Conservation (phyloP, 2,888 invertebrate species). For the Troides aeacus region DNA sequence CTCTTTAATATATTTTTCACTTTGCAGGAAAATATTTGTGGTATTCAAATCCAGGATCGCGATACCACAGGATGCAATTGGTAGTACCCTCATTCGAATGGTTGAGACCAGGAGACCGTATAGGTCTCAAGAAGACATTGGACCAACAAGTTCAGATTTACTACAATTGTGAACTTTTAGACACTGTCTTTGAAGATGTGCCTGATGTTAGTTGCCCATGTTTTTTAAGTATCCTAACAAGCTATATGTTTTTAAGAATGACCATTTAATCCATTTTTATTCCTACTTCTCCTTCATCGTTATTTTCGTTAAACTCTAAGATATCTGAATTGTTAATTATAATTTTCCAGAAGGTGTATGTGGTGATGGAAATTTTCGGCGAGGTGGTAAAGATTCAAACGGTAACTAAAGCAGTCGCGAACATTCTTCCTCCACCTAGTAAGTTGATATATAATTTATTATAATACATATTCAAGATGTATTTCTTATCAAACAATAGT, state of each 20-base stretch:
- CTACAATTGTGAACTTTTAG: constrained; percentile 90
- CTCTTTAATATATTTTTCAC: background rate
- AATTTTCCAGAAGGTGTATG: constrained; percentile 85
- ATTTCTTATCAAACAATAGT: background rate
- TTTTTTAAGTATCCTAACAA: too few relatives aligned
- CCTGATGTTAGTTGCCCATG: constrained; percentile 82
- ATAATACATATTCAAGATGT: background rate
- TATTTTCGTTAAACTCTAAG: too few relatives aligned
- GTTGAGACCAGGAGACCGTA: constrained; percentile 88
- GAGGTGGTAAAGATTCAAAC: constrained; percentile 88
- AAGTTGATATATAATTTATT: constrained; percentile 27
- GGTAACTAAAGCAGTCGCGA: constrained; percentile 69
- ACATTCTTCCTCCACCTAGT: constrained; percentile 46
- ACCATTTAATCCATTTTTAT: background rate
- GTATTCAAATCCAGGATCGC: constrained; percentile 48
- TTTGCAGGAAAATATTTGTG: constrained; percentile 59
- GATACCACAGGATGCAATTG: constrained; percentile 48
- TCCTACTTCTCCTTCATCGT: background rate
- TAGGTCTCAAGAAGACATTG: constrained; percentile 86
- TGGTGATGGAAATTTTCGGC: constrained; percentile 90
- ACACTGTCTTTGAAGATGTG: constrained; percentile 86
- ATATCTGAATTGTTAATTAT: background rate
- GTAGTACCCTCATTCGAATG: constrained; percentile 85
- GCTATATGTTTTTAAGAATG: background rate
- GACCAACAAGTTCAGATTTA: constrained; percentile 86